These are phyloP conservation scores for Alitta virens DNA, from an alignment of 2,888 invertebrate genomes.

Conservation along the genomic window DNA sequence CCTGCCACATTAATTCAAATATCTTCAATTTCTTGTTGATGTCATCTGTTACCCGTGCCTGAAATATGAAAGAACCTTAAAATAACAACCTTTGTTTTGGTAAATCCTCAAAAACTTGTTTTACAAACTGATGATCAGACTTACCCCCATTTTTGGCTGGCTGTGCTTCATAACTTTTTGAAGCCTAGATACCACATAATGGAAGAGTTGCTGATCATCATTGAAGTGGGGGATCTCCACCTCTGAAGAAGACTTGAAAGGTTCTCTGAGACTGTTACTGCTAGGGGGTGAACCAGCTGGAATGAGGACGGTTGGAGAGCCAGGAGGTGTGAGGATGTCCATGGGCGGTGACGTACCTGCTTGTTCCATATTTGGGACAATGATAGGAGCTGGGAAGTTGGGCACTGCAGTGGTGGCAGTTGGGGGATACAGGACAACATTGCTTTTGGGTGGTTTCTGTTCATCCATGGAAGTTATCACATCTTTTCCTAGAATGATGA, in stretches of 20 bases:
- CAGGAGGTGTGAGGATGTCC: neutral
- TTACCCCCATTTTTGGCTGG: neutral
- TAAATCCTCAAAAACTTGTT: neutral
- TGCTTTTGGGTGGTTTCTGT: neutral
- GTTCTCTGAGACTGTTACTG: conserved; percentile 2
- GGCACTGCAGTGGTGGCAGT: conserved; percentile 26
- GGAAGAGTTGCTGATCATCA: conserved; percentile 32
- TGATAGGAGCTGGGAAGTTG: conserved; percentile 27
- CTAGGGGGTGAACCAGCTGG: conserved; percentile 7
- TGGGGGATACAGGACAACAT: conserved; percentile 26
- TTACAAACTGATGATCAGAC: neutral
- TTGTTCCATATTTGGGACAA: conserved; percentile 29
- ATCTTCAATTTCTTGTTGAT: conserved; percentile 36
- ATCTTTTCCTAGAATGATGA: neutral
- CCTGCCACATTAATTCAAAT: conserved; percentile 38
- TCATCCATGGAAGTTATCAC: neutral
- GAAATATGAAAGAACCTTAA: neutral
- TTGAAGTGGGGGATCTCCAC: conserved; percentile 29
- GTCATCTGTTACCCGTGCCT: conserved; percentile 40
- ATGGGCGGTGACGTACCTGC: neutral
- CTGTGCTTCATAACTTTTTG: conserved; percentile 24
- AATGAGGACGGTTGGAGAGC: conserved; percentile 9
- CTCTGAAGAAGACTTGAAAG: conserved; percentile 1
- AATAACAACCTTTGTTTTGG: no score
- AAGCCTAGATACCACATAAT: conserved; percentile 27